These are phyloP conservation scores for Caerostris darwini DNA, from an alignment of 1,140 invertebrate species.

Conservation along the genomic window DNA sequence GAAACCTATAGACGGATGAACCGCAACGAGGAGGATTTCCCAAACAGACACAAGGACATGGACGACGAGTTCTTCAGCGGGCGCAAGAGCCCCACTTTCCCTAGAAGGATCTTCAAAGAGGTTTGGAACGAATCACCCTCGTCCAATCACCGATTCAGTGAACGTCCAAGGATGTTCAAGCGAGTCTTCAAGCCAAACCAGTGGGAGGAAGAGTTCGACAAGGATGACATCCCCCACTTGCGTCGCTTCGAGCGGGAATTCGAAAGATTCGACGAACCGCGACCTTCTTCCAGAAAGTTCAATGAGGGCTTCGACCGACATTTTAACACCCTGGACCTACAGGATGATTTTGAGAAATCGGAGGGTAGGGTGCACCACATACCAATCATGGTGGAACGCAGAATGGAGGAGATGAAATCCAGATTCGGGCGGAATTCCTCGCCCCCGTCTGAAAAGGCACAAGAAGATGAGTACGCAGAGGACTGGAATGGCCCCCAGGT, in stretches of 20 bases:
- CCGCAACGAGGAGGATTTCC: constrained; percentile 55
- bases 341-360: constrained; percentile 47
- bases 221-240: constrained; percentile 44
- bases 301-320: constrained; percentile 60
- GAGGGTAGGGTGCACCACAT: constrained; percentile 71
- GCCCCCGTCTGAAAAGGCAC: neutral
- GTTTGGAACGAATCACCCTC: constrained; percentile 18
- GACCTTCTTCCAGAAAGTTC: constrained; percentile 44
- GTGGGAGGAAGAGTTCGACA: constrained; percentile 61
- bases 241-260: constrained; percentile 36
- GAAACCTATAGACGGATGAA: constrained; percentile 61
- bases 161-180: constrained; percentile 68
- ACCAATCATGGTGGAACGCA: constrained; percentile 68
- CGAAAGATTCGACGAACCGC: constrained; percentile 29
- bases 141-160: constrained; percentile 51
- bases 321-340: neutral
- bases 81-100: constrained; percentile 60
- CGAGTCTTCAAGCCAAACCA: constrained; percentile 61
- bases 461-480: constrained; percentile 37
- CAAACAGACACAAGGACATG: neutral
- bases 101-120: constrained; percentile 67
- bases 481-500: constrained; percentile 69
- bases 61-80: constrained; percentile 70
- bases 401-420: constrained; percentile 66
- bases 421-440: constrained; percentile 48